phyloP scores from a whole-genome alignment of 2,797 vertebrate species.

The Ambastaia sidthimunki region DNA sequence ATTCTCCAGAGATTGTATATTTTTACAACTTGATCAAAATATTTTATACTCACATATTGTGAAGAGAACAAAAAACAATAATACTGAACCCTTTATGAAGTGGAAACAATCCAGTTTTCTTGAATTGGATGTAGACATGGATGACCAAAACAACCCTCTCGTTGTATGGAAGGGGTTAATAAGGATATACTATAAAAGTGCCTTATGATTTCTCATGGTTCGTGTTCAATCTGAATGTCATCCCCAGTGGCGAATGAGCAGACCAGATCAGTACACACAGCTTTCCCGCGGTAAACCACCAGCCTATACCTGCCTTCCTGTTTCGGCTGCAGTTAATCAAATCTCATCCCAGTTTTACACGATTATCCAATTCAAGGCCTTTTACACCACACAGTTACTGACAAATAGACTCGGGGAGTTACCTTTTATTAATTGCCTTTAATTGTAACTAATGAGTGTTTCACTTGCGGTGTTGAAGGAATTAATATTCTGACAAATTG shows the following conservation, averaged over 20 bases:
- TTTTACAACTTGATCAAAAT: conserved; percentile 81
- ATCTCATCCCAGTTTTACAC: conserved; percentile 10
- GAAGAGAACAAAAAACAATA: conserved; percentile 67
- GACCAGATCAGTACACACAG: conserved; percentile 74
- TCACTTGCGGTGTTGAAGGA: background rate
- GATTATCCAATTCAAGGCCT: conserved; percentile 4
- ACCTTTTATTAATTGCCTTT: conserved; percentile 1
- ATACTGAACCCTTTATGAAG: conserved; percentile 91
- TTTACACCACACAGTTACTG: background rate
- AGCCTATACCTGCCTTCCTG: conserved; percentile 75
- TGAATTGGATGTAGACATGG: conserved; percentile 87
- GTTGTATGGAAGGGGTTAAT: conserved; percentile 82
- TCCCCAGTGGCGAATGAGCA: conserved; percentile 81
- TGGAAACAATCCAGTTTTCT: conserved; percentile 84
- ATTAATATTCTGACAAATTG: conserved; percentile 3
- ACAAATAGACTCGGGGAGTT: conserved; percentile 11
- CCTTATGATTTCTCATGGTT: conserved; percentile 85
- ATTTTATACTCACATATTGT: conserved; percentile 91
- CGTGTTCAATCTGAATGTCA: conserved; percentile 81
- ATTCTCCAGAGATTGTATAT: conserved; percentile 89
- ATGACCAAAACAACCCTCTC: conserved; percentile 92
- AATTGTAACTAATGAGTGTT: background rate
- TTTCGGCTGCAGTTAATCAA: conserved; percentile 75
- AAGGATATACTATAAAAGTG: conserved; percentile 85
- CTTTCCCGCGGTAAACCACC: conserved; percentile 75